Base-by-base conservation (phyloP, 2,113 vertebrate genomes). In the Spermophilus dauricus region DNA sequence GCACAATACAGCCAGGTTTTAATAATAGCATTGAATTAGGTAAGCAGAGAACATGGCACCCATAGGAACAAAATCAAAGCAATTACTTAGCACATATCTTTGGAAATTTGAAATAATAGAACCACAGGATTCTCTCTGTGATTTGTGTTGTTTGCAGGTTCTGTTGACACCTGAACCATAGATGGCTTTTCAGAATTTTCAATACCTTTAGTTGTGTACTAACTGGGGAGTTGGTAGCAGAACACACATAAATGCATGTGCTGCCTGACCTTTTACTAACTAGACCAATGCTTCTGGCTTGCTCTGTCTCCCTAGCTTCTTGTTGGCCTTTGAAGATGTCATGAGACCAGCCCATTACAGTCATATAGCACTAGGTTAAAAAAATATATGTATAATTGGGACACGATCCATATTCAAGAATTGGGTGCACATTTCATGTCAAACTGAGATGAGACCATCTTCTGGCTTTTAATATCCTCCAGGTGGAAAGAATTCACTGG, bases 21-120 rank as follows among this genome's bases (percentile, higher is more conserved):
- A 97, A 95, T 95, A 97, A 97, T 45, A 95, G 11, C 76, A 75
- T 80, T 75, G 20, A 70, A 65, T 97, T 88, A 81, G 58, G 34
- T 88, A 97, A 94, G 67, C 13, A 95, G 88, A 95, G 80, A 97
- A 95, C 58, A 96, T 30, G 53, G 70, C 24, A 95, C 70, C 84
- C 34, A 11, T 67, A 96, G 92, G 93, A 93, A 91, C 2, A 80
- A 89, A 95, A 89, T 94, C n/a, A 86, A 96, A 90, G 45, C 77
- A 86, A 94, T 95, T 92, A 96, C 86, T 85, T 92, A 95, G 82
- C 70, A 78, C 0, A 93, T 48, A 91, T 95, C 69, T 67, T 84
- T 65, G 84, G 34, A 70, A 95, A 95, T 77, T 24, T 73, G 69
- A 95, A 97, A 83, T 76, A 96, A 95, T 18, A 95, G 70, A 94